Evolutionary conservation across 2,888 invertebrate genomes (phyloP), one percentile per base, ranked within the genome.

Genomic region (Synergus gifuensis): DNA sequence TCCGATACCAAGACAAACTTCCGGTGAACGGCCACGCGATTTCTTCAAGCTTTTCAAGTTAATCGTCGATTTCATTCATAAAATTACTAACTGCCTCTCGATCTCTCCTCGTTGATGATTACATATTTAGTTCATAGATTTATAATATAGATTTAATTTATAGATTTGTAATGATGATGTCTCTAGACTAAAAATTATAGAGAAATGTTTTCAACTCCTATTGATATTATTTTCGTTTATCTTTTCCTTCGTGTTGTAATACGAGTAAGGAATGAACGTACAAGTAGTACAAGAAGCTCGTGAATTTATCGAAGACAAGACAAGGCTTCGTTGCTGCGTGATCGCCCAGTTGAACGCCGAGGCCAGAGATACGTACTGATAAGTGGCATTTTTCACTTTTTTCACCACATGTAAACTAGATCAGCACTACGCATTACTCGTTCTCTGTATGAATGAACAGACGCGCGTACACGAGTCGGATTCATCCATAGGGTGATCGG

Each of bases 321-420:
- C 36, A 36, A 36, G 36, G 36, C 36, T 22, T 77, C 28, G 46
- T 77, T 69, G 80, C 80, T 79, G 82, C 80, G 78, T 62, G 80
- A 81, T 84, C 76, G 60, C 78, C 78, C 80, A 83, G 82, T 82
- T 76, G 79, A 83, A 79, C 79, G 81, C 36, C 81, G 81, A 63
- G 84, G 81, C 81, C 80, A 81, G 76, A 79, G 82, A 84, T 84
- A 82, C 77, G 78, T 49, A 58, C 54, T 73, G 82, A 83, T 82
- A 81, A 79, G 49, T 64, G 67, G 62, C 49, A 79, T 82, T 84
- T 83, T 83, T 82, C 28, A 69, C n/a, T 69, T 69, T 69, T 69
- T 69, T 67, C 18, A 78, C 62, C 42, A 18, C 64, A 44, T 40
- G 73, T 73, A 80, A 82, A 81, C 76, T 79, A 67, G 79, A 78